Conservation (phyloP, 1,140 invertebrate species). For the Cyclargus thomasi region DNA sequence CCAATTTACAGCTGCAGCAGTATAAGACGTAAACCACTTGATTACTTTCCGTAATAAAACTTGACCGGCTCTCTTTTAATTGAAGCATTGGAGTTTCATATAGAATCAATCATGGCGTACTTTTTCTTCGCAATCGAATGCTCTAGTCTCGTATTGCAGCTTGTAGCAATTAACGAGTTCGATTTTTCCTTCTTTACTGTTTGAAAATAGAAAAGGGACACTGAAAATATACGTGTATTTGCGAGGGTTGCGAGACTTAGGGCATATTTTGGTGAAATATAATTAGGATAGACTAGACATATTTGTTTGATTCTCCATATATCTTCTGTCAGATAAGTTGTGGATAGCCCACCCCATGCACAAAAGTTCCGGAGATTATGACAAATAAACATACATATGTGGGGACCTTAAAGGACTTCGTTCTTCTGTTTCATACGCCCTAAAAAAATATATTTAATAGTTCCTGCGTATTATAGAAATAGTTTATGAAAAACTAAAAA, state of each 20-base stretch:
- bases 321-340: too few species aligned
- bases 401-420: too few species aligned
- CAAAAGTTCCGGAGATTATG: too few species aligned
- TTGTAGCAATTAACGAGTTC: constrained; percentile 1
- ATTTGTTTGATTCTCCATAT: not conserved
- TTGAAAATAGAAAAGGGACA: not conserved
- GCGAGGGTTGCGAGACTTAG: too few species aligned
- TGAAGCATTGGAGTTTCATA: constrained; percentile 1
- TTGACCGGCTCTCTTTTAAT: constrained; percentile 1
- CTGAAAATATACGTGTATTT: not conserved
- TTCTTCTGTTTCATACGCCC: too few species aligned
- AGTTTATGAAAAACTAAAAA: too few species aligned
- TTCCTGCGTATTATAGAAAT: too few species aligned
- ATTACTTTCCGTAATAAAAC: not conserved
- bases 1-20: not conserved
- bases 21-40: not conserved
- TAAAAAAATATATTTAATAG: too few species aligned
- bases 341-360: too few species aligned
- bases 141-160: not conserved
- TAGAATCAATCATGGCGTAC: not conserved
- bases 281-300: not conserved
- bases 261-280: too few species aligned
- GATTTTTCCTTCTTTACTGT: not conserved
- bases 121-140: constrained; percentile 1
- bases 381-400: too few species aligned